A percentile compares a stretch with the other conserved stretches of the same genome.
Evolutionary conservation across 2,888 invertebrate species (phyloP).

Genomic region (Rosalia funebris): DNA sequence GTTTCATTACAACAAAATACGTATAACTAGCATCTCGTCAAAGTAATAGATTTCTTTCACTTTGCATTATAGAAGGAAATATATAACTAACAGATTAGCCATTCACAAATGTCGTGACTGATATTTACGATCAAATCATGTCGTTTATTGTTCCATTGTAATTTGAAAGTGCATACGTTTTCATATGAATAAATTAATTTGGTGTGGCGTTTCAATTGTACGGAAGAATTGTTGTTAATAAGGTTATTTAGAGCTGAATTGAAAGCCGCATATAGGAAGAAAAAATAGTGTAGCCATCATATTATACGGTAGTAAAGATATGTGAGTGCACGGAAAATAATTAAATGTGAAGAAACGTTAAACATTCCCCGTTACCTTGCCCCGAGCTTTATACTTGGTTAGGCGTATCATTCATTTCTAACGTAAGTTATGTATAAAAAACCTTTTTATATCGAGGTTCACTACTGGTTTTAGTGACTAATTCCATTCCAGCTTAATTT

Average conservation of each 20-base stretch:
- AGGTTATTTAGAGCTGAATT: not conserved
- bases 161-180: not conserved
- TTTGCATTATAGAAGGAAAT: no score
- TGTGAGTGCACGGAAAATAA: not conserved
- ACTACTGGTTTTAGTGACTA: no score
- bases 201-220: not conserved
- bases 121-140: not conserved
- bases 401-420: slow-evolving; percentile 13
- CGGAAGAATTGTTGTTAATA: not conserved
- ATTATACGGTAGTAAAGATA: not conserved
- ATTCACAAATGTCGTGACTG: not conserved
- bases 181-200: not conserved
- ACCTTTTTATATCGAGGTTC: slow-evolving; percentile 14
- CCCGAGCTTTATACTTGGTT: slow-evolving; percentile 10
- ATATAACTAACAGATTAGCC: no score
- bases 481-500: no score
- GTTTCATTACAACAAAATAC: no score
- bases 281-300: not conserved
- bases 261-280: not conserved
- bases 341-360: not conserved
- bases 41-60: no score
- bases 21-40: no score
- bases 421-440: slow-evolving; percentile 1
- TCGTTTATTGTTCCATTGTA: not conserved
- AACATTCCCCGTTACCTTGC: slow-evolving; percentile 10